phyloP scores from a whole-genome alignment of 1,140 invertebrate genomes.

The Drosophila sulfurigaster region DNA sequence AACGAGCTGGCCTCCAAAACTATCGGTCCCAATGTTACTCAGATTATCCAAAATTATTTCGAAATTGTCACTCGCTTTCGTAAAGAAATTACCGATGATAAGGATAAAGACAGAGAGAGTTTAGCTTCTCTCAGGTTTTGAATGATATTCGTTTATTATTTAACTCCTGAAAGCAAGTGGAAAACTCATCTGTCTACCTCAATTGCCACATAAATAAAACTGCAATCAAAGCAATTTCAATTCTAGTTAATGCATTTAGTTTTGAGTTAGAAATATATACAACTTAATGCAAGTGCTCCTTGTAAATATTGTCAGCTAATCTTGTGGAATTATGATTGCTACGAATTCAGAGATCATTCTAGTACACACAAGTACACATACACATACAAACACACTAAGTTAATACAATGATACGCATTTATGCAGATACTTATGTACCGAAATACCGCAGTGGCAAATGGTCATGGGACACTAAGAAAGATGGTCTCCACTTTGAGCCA shows the following conservation, averaged over 20 bases:
- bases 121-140: too few relatives aligned
- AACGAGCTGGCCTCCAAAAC: constrained; percentile 42
- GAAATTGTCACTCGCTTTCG: not conserved
- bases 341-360: not conserved
- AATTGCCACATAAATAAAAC: too few relatives aligned
- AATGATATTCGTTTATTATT: too few relatives aligned
- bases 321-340: too few relatives aligned
- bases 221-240: too few relatives aligned
- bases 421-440: constrained; percentile 55
- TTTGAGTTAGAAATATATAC: too few relatives aligned
- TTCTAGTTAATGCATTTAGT: too few relatives aligned
- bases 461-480: constrained; percentile 58
- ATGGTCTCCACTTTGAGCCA: constrained; percentile 62
- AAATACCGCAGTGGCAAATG: constrained; percentile 67
- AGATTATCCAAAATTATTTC: not conserved
- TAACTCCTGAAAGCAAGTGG: too few relatives aligned
- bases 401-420: constrained; percentile 54
- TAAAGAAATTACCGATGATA: not conserved
- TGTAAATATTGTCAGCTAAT: too few relatives aligned
- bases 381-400: not conserved
- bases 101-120: not conserved
- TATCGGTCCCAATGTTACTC: not conserved
- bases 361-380: not conserved
- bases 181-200: too few relatives aligned
- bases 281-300: too few relatives aligned